Evolutionary conservation across 1,140 invertebrate genomes (phyloP).

Genomic region (Drosophila punjabiensis): DNA sequence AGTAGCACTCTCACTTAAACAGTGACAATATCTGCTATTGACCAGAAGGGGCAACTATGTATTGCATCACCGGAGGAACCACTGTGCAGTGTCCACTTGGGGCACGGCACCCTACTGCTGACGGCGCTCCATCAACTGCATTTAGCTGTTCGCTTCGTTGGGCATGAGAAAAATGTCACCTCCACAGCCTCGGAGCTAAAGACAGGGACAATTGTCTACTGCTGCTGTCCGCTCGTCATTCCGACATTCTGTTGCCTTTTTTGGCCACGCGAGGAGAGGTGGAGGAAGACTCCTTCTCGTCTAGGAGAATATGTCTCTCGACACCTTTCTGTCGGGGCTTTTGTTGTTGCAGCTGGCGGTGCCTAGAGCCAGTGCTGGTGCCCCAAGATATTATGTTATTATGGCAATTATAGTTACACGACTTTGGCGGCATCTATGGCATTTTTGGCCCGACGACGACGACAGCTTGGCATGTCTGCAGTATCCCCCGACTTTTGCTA

Average conservation of each 20-base stretch:
- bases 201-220: slow-evolving; percentile 52
- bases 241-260: slow-evolving; percentile 38
- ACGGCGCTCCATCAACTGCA: slow-evolving; percentile 54
- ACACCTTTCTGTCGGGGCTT: slow-evolving; percentile 64
- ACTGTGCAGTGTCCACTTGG: slow-evolving; percentile 22
- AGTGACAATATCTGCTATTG: neutral
- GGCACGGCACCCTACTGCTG: slow-evolving; percentile 26
- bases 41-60: neutral
- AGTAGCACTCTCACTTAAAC: neutral
- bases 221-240: slow-evolving; percentile 33
- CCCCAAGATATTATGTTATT: slow-evolving; percentile 80
- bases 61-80: neutral
- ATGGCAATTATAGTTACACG: slow-evolving; percentile 83
- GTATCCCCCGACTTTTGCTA: slow-evolving; percentile 8
- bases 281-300: neutral
- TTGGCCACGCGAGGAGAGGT: slow-evolving; percentile 14
- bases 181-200: slow-evolving; percentile 38
- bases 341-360: slow-evolving; percentile 25
- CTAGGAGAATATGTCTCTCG: slow-evolving; percentile 67
- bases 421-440: slow-evolving; percentile 77
- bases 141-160: slow-evolving; percentile 65
- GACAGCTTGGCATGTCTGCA: slow-evolving; percentile 55
- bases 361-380: slow-evolving; percentile 8
- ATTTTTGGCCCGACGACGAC: slow-evolving; percentile 67
- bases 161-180: slow-evolving; percentile 76